phyloP scores from a whole-genome alignment of 2,113 vertebrate species.

The Atractosteus spatula region DNA sequence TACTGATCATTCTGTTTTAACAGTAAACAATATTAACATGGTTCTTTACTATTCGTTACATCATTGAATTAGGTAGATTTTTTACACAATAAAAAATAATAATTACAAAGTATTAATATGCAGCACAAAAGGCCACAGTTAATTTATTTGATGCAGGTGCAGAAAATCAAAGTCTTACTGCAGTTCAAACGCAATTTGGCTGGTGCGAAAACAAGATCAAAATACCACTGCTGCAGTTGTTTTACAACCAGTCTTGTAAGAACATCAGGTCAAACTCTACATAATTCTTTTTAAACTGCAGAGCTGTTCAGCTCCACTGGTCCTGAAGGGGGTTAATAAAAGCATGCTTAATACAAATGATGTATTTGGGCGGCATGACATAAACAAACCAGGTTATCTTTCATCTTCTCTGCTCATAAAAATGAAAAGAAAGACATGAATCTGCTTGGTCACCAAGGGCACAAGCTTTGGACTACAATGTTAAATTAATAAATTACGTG shows the following conservation, averaged over 20 bases:
- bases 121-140: too few relatives aligned
- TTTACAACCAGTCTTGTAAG: neutral
- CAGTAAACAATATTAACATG: too few relatives aligned
- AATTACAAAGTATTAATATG: too few relatives aligned
- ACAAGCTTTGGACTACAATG: neutral
- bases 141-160: too few relatives aligned
- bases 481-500: neutral
- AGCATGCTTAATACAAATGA: neutral
- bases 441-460: neutral
- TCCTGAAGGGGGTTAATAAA: neutral
- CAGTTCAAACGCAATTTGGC: neutral
- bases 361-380: neutral
- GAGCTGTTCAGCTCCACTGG: neutral
- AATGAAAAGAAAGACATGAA: neutral
- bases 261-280: neutral
- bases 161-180: neutral
- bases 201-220: too few relatives aligned
- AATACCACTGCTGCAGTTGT: neutral
- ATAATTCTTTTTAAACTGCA: neutral
- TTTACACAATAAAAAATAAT: too few relatives aligned
- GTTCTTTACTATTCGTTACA: too few relatives aligned
- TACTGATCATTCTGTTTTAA: too few relatives aligned
- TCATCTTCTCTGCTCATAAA: neutral
- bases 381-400: constrained; percentile 1
- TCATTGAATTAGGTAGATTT: too few relatives aligned